Evolutionary conservation across 2,797 vertebrate species (phyloP), one percentile per base, ranked within the genome.

Genomic region (Argya squamiceps): DNA sequence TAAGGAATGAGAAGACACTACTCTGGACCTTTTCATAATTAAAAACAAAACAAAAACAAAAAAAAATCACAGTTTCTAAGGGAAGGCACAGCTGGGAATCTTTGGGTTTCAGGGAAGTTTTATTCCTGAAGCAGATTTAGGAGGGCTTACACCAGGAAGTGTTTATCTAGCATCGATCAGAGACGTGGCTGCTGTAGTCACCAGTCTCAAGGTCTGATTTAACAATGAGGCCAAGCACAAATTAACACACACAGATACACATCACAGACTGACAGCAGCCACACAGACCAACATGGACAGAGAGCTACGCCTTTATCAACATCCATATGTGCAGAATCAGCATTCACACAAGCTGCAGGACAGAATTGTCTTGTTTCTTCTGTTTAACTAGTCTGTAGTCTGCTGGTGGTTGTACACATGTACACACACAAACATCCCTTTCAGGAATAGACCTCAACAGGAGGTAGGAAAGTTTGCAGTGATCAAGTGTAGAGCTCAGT

Each of bases 351-450:
- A 82, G 12, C 8, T 37, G 24, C 9, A 4, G 2, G 10, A 49
- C 1, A 4, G 24, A 58, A 14, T 9, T 3, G 11, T 24, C 19
- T 47, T 26, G 4, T 55, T 91, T 41, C 34, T 84, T 39, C 23
- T 49, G 19, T 50, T 71, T 1, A 1, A 1, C 13, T 59, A 41
- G 9, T 60, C 30, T 84, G 14, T 27, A n/a, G 27, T 43, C 41
- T 67, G 27, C 23, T 81, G 27, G 5, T 59, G 13, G 11, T n/a
- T 46, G n/a, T 21, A 29, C 18, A 43, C 14, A 10, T 12, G 32
- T 8, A 24, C 13, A 30, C 18, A 14, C 3, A 0, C 11, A 58
- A 6, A 22, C 17, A 7, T 1, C 0, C 6, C 1, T 11, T 30
- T 56, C 36, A 78, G n/a, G 32, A 69, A 37, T 0, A 69, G 24